These are phyloP conservation scores for Rhynchonycteris naso DNA, from an alignment of 2,797 vertebrate genomes.

Conservation along the genomic window DNA sequence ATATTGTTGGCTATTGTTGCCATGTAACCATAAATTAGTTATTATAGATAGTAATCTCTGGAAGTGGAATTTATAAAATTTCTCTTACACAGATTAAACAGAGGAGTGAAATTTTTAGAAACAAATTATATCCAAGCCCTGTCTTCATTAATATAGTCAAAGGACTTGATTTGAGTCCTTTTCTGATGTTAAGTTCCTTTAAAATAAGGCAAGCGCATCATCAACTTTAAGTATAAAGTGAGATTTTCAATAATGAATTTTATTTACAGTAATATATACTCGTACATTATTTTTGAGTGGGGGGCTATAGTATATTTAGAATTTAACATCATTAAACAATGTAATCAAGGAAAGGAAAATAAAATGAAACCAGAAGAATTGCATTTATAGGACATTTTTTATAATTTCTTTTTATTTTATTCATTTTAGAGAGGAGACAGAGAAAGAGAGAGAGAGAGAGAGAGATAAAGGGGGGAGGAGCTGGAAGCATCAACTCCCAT, in stretches of 20 bases:
- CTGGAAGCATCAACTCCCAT: too few species aligned
- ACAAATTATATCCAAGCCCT: neutral
- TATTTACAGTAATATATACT: neutral
- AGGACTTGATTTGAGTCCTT: neutral
- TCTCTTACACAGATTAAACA: neutral
- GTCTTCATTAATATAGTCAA: neutral
- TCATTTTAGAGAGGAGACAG: too few species aligned
- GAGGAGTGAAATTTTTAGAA: neutral
- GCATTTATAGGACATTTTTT: neutral
- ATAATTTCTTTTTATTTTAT: too few species aligned
- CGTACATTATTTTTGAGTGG: neutral
- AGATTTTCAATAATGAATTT: neutral
- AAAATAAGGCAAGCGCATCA: neutral
- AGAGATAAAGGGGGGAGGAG: too few species aligned
- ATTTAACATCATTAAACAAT: neutral
- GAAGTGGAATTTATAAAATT: neutral
- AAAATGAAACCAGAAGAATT: neutral
- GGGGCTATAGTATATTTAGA: neutral
- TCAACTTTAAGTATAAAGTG: neutral
- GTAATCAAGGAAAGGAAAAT: neutral
- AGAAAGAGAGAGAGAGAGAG: too few species aligned
- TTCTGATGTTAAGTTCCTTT: constrained; percentile 29
- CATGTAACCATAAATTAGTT: neutral
- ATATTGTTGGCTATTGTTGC: neutral
- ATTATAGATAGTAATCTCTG: neutral